phyloP scores from a whole-genome alignment of 2,888 invertebrate genomes.

The Ormyrus rosae region DNA sequence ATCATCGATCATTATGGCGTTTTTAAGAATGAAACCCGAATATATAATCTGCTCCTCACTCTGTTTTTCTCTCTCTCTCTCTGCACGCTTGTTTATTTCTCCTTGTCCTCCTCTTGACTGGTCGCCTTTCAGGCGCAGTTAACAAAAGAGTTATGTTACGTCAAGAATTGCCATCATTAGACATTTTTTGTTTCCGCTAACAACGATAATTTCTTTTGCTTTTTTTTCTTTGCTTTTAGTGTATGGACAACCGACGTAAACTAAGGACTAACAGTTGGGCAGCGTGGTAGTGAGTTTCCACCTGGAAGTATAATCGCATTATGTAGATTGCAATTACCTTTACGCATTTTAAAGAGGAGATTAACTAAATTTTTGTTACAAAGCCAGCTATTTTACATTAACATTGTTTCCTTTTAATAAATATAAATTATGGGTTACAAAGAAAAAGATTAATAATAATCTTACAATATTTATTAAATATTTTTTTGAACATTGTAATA shows the following conservation, averaged over 20 bases:
- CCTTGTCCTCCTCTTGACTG: conserved; percentile 60
- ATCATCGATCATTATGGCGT: conserved; percentile 67
- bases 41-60: conserved; percentile 55
- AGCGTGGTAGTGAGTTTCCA: conserved; percentile 73
- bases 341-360: neutral
- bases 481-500: too few relatives aligned
- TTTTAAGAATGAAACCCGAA: conserved; percentile 56
- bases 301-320: conserved; percentile 65
- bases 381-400: neutral
- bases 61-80: conserved; percentile 47
- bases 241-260: conserved; percentile 74
- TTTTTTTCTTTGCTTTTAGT: conserved; percentile 68
- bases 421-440: too few relatives aligned
- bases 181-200: conserved; percentile 69
- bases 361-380: neutral
- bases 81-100: conserved; percentile 59
- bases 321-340: conserved; percentile 40
- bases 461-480: too few relatives aligned
- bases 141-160: conserved; percentile 69
- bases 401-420: too few relatives aligned
- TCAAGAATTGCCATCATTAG: conserved; percentile 69
- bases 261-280: conserved; percentile 75
- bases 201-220: conserved; percentile 69
- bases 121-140: conserved; percentile 63
- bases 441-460: too few relatives aligned